These are phyloP conservation scores for Sphaeridia pumilis DNA, from an alignment of 2,888 invertebrate species.

Conservation along the genomic window DNA sequence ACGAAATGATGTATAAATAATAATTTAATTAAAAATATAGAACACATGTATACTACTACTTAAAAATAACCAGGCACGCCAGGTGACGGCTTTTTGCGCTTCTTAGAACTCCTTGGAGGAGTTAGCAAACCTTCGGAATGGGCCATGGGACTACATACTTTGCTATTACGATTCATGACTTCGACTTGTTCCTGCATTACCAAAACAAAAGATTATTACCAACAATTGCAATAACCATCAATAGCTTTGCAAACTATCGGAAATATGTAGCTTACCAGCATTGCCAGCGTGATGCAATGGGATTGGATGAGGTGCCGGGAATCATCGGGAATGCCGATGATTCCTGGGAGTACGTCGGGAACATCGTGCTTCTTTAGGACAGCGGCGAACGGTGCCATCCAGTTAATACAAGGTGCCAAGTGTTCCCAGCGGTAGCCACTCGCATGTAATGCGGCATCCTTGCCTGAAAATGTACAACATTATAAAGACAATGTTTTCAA, in stretches of 20 bases:
- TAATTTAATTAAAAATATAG: constrained; percentile 5
- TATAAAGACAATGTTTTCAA: no score
- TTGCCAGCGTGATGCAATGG: constrained; percentile 67
- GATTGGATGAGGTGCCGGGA: constrained; percentile 51
- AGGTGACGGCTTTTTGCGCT: constrained; percentile 13
- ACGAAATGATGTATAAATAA: constrained; percentile 3
- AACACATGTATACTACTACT: no score
- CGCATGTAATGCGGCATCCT: constrained; percentile 26
- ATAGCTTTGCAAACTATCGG: no score
- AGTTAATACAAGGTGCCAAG: constrained; percentile 61
- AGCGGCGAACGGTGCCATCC: constrained; percentile 67
- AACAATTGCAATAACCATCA: no score
- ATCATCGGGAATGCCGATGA: constrained; percentile 40
- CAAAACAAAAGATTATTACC: no score
- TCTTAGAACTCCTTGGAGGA: constrained; percentile 37
- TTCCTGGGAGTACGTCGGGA: constrained; percentile 40
- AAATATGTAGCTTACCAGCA: constrained; percentile 52
- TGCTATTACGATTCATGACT: constrained; percentile 20
- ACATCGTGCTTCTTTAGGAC: constrained; percentile 45
- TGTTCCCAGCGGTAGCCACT: constrained; percentile 50
- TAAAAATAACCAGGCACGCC: constrained; percentile 10
- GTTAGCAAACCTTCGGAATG: constrained; percentile 37
- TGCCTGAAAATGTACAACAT: no score
- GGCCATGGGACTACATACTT: constrained; percentile 34
- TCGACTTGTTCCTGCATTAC: constrained; percentile 16